These are phyloP conservation scores for Druon quercuslanigerum DNA, from an alignment of 1,140 invertebrate genomes.

Conservation along the genomic window DNA sequence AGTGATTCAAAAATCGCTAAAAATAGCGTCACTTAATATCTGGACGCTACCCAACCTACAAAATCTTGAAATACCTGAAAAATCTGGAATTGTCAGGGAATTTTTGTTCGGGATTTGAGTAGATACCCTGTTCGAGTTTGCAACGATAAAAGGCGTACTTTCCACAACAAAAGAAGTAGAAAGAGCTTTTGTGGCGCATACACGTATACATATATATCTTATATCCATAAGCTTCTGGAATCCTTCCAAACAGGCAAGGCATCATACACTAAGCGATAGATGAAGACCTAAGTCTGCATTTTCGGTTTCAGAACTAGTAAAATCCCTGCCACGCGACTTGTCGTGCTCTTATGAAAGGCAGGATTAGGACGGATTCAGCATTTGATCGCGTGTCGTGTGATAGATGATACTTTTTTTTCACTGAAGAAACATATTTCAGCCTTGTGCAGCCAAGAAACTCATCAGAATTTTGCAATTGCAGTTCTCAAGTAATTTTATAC, in stretches of 20 bases:
- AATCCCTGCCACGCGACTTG: constrained; percentile 26
- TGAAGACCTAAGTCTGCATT: constrained; percentile 13
- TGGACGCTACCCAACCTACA: no score
- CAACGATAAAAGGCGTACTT: constrained; percentile 12
- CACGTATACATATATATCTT: not conserved
- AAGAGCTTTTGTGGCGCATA: constrained; percentile 14
- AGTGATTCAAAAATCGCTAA: no score
- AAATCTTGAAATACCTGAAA: no score
- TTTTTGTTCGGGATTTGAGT: no score
- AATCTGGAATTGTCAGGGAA: no score
- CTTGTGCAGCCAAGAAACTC: not conserved
- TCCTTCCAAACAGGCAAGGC: not conserved
- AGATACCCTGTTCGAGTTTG: not conserved
- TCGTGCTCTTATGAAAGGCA: constrained; percentile 29
- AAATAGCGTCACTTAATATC: no score
- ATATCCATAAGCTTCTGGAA: constrained; percentile 6
- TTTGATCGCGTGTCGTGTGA: constrained; percentile 24
- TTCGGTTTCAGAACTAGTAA: constrained; percentile 5
- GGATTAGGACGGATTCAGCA: constrained; percentile 23
- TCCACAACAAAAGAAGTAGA: constrained; percentile 19
- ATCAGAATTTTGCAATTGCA: not conserved
- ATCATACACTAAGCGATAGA: constrained; percentile 26
- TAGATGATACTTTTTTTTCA: constrained; percentile 12
- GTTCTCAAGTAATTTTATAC: no score
- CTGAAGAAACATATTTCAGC: not conserved